phyloP scores from a whole-genome alignment of 30 jellyfish, hydroid and myxozoan species.

The Aurelia sp. region DNA sequence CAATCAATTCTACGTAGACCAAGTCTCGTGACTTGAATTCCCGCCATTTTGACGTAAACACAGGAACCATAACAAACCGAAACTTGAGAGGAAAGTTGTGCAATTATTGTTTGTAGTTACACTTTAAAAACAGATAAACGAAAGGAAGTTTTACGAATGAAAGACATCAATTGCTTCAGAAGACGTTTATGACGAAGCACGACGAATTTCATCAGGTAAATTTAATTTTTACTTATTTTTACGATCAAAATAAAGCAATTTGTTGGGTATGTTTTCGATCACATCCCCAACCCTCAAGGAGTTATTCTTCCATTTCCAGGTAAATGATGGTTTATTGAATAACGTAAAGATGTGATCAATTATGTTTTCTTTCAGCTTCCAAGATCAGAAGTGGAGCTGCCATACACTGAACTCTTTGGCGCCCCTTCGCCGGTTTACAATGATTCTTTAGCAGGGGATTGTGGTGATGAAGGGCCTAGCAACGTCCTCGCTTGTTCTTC shows the following conservation, averaged over 20 bases:
- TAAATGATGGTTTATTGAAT: too few relatives aligned
- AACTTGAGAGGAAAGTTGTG: constrained; percentile 2
- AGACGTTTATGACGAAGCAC: constrained; percentile 60
- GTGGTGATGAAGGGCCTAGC: constrained; percentile 54
- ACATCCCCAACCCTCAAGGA: too few relatives aligned
- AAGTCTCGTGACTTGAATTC: constrained; percentile 87
- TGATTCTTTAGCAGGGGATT: constrained; percentile 64
- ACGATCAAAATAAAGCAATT: neutral
- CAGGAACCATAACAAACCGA: constrained; percentile 84
- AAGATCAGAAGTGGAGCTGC: constrained; percentile 77
- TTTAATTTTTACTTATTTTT: neutral
- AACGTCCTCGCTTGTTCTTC: constrained; percentile 46
- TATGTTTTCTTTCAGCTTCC: constrained; percentile 35
- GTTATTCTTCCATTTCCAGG: too few relatives aligned
- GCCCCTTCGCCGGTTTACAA: constrained; percentile 87
- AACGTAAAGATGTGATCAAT: neutral
- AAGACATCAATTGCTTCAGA: neutral
- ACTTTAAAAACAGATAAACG: neutral
- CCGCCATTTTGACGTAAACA: constrained; percentile 90
- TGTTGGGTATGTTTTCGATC: too few relatives aligned
- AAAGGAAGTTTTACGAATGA: neutral
- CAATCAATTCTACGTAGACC: constrained; percentile 30
- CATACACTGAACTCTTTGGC: constrained; percentile 85
- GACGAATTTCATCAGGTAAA: constrained; percentile 56
- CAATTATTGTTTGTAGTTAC: neutral